Conservation (phyloP, 2,797 vertebrate genomes). For the Alca torda region DNA sequence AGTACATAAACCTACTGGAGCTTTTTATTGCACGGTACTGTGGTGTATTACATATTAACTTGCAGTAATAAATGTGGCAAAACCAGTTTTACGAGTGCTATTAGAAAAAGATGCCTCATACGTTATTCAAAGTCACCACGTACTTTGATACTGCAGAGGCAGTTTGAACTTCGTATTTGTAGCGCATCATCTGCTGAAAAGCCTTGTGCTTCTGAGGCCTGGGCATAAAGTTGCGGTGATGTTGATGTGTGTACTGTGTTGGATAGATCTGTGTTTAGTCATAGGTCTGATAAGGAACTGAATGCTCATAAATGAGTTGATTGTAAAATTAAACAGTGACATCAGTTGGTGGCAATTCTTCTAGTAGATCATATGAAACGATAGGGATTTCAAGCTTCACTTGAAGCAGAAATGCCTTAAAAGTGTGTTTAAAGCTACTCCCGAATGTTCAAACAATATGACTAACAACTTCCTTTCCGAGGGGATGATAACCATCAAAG, state of each 20-base stretch:
- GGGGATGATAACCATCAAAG: not conserved
- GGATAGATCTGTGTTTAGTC: not conserved
- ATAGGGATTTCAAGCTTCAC: not conserved
- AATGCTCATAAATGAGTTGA: not conserved
- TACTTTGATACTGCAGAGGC: not conserved
- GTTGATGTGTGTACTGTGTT: not conserved
- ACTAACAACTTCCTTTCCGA: not conserved
- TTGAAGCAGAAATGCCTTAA: not conserved
- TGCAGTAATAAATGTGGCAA: not conserved
- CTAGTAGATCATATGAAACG: not conserved
- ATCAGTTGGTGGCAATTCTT: not conserved
- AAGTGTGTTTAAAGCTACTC: not conserved
- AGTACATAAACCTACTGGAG: not conserved
- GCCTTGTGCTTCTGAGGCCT: not conserved
- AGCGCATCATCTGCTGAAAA: not conserved
- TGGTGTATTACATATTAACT: conserved; percentile 36
- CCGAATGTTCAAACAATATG: not conserved
- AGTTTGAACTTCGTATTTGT: not conserved
- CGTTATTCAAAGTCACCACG: not conserved
- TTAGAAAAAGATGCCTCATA: not conserved
- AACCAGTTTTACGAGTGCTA: conserved; percentile 51
- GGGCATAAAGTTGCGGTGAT: not conserved
- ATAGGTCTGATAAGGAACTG: not conserved
- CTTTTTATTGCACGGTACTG: not conserved
- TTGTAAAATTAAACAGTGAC: not conserved